These are phyloP conservation scores for Alethe castanea DNA, from an alignment of 2,113 vertebrate genomes.

Conservation along the genomic window DNA sequence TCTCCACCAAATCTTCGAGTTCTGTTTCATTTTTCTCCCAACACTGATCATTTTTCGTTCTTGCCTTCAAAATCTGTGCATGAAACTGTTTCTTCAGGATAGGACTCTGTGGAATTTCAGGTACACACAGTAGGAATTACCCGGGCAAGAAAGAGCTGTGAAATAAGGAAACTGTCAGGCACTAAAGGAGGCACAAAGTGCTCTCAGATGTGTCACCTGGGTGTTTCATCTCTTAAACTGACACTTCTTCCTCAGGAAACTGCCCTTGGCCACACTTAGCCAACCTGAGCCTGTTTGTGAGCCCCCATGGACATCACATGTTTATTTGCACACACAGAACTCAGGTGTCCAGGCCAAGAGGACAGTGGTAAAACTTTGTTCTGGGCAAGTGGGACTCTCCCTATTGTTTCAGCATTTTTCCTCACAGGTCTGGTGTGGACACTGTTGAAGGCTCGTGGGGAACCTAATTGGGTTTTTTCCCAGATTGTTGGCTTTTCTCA, in stretches of 20 bases:
- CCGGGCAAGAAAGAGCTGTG: neutral
- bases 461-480: no score
- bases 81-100: neutral
- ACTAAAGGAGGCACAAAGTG: neutral
- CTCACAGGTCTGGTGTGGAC: neutral
- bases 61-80: neutral
- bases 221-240: neutral
- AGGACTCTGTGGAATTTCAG: neutral
- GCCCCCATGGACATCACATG: rapidly evolving
- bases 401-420: neutral
- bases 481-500: no score
- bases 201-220: neutral
- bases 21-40: neutral
- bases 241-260: neutral
- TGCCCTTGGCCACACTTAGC: neutral
- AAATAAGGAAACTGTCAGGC: neutral
- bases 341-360: rapidly evolving
- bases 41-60: neutral
- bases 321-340: rapidly evolving
- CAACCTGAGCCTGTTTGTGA: neutral
- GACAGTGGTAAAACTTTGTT: neutral
- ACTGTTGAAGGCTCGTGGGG: no score
- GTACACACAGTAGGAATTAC: neutral
- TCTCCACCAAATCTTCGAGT: neutral
- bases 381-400: neutral